Conservation (phyloP, 2,888 invertebrate genomes). For the Cheilosia scutellata region DNA sequence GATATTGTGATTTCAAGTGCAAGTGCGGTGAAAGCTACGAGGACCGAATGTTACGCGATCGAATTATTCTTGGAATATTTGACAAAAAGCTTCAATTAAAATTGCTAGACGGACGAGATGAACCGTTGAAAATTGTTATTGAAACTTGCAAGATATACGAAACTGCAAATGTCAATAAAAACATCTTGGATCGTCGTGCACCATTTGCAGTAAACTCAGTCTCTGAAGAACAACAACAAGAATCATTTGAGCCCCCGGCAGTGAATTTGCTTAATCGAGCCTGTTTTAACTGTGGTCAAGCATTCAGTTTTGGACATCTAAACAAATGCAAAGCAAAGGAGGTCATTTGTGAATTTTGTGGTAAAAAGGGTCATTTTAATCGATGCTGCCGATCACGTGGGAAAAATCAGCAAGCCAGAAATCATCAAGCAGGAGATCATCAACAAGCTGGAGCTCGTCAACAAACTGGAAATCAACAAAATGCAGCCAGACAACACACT, state of each 20-base stretch:
- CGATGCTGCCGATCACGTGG: neutral
- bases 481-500: neutral
- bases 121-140: constrained; percentile 52
- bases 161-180: constrained; percentile 42
- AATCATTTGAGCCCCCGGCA: neutral
- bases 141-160: constrained; percentile 54
- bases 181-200: neutral
- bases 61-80: constrained; percentile 57
- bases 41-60: constrained; percentile 67
- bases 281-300: constrained; percentile 55
- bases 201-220: neutral
- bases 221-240: constrained; percentile 8
- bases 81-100: constrained; percentile 66
- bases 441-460: neutral
- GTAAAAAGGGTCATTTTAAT: neutral
- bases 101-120: constrained; percentile 56
- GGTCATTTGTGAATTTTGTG: constrained; percentile 18
- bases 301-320: constrained; percentile 15
- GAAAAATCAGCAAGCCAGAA: neutral
- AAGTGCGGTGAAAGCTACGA: constrained; percentile 42
- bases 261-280: neutral
- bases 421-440: constrained; percentile 1
- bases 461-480: constrained; percentile 14
- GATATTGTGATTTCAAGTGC: constrained; percentile 64
- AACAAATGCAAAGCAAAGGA: constrained; percentile 34